These are phyloP conservation scores for Crocuta crocuta DNA, from an alignment of 2,113 vertebrate genomes.

Conservation along the genomic window DNA sequence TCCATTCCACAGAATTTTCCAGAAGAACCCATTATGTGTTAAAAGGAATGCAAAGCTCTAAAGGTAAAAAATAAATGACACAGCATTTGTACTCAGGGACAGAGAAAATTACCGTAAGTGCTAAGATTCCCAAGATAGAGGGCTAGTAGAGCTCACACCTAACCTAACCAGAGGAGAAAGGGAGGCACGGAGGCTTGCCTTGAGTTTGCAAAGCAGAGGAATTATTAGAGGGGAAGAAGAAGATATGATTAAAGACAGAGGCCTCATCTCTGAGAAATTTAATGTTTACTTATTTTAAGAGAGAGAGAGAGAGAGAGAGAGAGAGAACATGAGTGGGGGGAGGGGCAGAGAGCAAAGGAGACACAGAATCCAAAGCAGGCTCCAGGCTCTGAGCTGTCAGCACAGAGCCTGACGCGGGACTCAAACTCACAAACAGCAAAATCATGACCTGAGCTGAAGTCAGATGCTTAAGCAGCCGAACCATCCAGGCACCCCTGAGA, in stretches of 20 bases:
- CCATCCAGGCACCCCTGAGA: not conserved
- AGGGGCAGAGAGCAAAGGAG: too few relatives aligned
- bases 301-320: too few relatives aligned
- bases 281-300: too few relatives aligned
- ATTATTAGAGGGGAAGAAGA: not conserved
- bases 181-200: not conserved
- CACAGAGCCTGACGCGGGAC: too few relatives aligned
- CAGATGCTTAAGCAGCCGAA: too few relatives aligned
- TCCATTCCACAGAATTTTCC: not conserved
- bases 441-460: too few relatives aligned
- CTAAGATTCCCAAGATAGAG: not conserved
- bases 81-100: not conserved
- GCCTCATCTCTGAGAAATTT: not conserved
- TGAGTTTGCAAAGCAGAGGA: not conserved
- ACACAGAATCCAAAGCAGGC: too few relatives aligned
- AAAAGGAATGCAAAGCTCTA: not conserved
- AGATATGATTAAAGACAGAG: not conserved
- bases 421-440: too few relatives aligned
- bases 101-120: not conserved
- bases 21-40: not conserved
- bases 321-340: too few relatives aligned
- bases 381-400: too few relatives aligned
- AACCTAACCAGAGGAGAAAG: not conserved
- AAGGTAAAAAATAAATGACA: not conserved
- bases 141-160: not conserved